These are phyloP conservation scores for Leptonema lineaticorne DNA, from an alignment of 1,140 invertebrate genomes.

Conservation along the genomic window DNA sequence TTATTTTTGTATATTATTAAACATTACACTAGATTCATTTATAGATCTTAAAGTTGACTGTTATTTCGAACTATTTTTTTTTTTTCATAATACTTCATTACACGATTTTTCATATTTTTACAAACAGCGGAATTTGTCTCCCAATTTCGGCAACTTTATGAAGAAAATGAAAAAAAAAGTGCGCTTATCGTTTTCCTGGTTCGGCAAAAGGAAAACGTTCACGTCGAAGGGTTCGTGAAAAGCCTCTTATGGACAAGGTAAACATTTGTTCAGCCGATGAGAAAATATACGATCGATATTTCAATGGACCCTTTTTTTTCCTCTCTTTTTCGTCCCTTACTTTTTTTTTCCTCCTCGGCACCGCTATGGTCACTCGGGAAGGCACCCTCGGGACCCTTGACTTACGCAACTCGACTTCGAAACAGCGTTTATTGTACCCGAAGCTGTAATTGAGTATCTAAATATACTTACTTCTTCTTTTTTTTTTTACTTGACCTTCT, in stretches of 20 bases:
- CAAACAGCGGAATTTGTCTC: no score
- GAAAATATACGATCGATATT: slow-evolving; percentile 20
- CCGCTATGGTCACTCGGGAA: neutral
- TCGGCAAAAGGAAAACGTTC: slow-evolving; percentile 11
- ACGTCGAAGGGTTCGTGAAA: neutral
- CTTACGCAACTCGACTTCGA: no score
- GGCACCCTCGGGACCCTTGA: neutral
- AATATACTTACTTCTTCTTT: no score
- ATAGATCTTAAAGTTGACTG: no score
- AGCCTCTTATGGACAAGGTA: slow-evolving; percentile 23
- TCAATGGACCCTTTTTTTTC: neutral
- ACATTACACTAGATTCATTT: no score
- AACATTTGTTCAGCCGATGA: slow-evolving; percentile 22
- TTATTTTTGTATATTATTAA: no score
- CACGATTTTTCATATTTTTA: no score
- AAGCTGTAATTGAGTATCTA: no score
- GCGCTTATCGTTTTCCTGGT: slow-evolving; percentile 3
- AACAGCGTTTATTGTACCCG: no score
- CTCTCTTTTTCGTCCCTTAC: neutral
- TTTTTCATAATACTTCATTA: no score
- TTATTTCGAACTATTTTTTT: no score
- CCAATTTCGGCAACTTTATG: neutral
- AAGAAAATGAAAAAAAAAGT: slow-evolving; percentile 1
- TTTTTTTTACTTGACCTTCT: no score
- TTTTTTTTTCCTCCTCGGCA: neutral